Base-by-base conservation (phyloP, 2,797 vertebrate genomes). In the Meriones psammophilus region DNA sequence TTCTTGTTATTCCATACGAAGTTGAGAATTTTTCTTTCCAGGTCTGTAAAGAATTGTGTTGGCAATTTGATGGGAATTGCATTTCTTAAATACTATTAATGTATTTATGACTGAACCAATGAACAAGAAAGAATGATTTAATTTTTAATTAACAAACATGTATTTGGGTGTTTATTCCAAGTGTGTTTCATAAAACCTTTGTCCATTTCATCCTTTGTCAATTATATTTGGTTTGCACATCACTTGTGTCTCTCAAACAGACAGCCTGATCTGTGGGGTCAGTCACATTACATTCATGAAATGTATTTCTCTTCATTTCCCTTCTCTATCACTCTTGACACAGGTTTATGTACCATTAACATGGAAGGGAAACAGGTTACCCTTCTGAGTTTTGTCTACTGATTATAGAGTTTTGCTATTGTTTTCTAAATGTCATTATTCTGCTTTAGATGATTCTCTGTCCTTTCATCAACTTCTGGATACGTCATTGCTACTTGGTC, bases 1-100 rank as follows among this genome's bases (percentile, higher is more conserved):
- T n/a, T n/a, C n/a, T n/a, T n/a, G n/a, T n/a, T n/a, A n/a, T n/a
- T n/a, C n/a, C n/a, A n/a, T n/a, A n/a, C n/a, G n/a, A n/a, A n/a
- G n/a, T n/a, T n/a, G n/a, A n/a, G n/a, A n/a, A n/a, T n/a, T n/a
- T n/a, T n/a, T n/a, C n/a, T n/a, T n/a, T n/a, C n/a, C n/a, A n/a
- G n/a, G n/a, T n/a, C n/a, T n/a, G n/a, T n/a, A n/a, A n/a, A n/a
- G n/a, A n/a, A n/a, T n/a, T n/a, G n/a, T n/a, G n/a, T n/a, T n/a
- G n/a, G n/a, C n/a, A n/a, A n/a, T n/a, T n/a, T n/a, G n/a, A n/a
- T n/a, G n/a, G n/a, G 30, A 8, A 46, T 46, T 88, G 26, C 0
- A 89, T 54, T 3, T 83, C n/a, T 77, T 56, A 80, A 93, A 88
- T 56, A 50, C 13, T 71, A 81, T 91, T 50, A 93, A 88, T 26